These are phyloP conservation scores for Drosophila teissieri DNA, from an alignment of 1,140 invertebrate genomes.

Conservation along the genomic window DNA sequence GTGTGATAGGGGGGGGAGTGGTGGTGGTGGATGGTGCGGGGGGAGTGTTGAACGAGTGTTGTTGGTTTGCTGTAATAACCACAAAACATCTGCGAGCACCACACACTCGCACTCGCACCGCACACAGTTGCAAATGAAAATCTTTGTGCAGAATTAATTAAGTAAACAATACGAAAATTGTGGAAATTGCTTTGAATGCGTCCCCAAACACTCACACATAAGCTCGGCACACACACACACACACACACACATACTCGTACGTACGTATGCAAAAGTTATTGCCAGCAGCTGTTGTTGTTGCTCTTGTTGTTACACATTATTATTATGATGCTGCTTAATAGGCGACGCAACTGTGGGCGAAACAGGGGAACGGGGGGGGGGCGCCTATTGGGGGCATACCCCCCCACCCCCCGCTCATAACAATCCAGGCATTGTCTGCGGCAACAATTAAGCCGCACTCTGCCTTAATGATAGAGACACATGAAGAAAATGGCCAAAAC, in stretches of 20 bases:
- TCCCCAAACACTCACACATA: slow-evolving; percentile 60
- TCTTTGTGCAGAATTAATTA: slow-evolving; percentile 82
- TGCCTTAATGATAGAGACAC: slow-evolving; percentile 67
- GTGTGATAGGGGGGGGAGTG: background rate
- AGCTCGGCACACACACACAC: slow-evolving; percentile 3
- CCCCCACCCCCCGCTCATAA: background rate
- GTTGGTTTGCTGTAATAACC: slow-evolving; percentile 71
- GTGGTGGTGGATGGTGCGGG: background rate
- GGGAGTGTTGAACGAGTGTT: slow-evolving; percentile 18
- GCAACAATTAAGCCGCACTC: slow-evolving; percentile 69
- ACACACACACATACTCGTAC: too few species aligned
- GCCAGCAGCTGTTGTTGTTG: slow-evolving; percentile 69
- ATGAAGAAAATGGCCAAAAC: slow-evolving; percentile 40
- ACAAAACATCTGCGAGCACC: slow-evolving; percentile 65
- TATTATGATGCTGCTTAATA: slow-evolving; percentile 78
- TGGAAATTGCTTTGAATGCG: slow-evolving; percentile 81
- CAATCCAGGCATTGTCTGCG: slow-evolving; percentile 51
- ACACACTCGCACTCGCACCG: too few species aligned
- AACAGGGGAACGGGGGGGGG: background rate
- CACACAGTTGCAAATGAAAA: slow-evolving; percentile 60
- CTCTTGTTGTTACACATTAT: slow-evolving; percentile 71
- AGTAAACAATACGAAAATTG: slow-evolving; percentile 83
- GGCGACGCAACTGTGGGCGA: slow-evolving; percentile 33
- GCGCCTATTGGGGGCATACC: background rate
- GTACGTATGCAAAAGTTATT: slow-evolving; percentile 57